These are phyloP conservation scores for Sphenopsis melanotis DNA, from an alignment of 2,797 vertebrate genomes.

Conservation along the genomic window DNA sequence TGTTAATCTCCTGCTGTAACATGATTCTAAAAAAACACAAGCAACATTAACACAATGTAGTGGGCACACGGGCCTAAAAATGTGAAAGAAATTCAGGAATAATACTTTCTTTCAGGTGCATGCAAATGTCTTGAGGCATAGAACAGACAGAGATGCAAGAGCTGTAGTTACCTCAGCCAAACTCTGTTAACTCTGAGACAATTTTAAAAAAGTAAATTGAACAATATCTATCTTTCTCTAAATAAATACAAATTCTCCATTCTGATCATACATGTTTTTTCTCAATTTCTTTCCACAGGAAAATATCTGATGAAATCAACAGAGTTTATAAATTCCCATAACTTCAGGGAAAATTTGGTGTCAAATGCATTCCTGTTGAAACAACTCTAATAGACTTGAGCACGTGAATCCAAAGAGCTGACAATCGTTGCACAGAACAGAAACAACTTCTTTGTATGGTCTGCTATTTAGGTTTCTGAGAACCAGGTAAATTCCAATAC, in stretches of 20 bases:
- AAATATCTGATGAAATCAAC: background rate
- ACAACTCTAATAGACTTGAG: background rate
- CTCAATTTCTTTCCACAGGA: background rate
- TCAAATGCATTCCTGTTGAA: background rate
- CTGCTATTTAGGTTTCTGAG: background rate
- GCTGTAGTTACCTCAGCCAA: background rate
- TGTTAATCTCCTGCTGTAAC: background rate
- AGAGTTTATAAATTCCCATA: background rate
- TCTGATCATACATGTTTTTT: background rate
- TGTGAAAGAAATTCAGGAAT: background rate
- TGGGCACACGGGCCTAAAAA: background rate
- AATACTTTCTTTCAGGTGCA: background rate
- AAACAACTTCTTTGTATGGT: background rate
- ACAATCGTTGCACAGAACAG: background rate
- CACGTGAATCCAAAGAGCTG: background rate
- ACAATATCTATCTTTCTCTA: background rate
- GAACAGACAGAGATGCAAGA: background rate
- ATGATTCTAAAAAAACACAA: background rate
- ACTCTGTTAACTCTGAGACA: background rate
- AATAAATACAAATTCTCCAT: background rate
- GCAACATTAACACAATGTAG: background rate
- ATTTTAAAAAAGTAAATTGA: background rate
- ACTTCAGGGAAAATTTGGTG: background rate
- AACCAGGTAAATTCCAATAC: background rate
- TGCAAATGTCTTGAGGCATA: background rate